Evolutionary conservation across 2,888 invertebrate genomes (phyloP), one percentile per base, ranked within the genome.

Genomic region (Torymus texanus): DNA sequence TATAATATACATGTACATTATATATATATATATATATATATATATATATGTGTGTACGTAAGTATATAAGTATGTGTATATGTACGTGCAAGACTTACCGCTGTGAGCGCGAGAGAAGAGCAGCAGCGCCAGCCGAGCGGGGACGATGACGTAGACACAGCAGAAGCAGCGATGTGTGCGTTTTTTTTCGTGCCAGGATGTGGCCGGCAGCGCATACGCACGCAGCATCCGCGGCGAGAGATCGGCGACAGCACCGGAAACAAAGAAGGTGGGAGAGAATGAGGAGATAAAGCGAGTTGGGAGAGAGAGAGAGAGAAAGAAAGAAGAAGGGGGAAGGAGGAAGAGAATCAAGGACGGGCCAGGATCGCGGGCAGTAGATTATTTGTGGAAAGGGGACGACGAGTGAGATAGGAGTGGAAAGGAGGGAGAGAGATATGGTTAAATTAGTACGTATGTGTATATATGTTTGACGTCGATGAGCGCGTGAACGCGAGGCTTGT

Each of bases 1-100:
- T n/a, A n/a, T n/a, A n/a, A n/a, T n/a, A n/a, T n/a, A n/a, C n/a
- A n/a, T n/a, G n/a, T n/a, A n/a, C n/a, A n/a, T n/a, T n/a, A n/a
- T n/a, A n/a, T n/a, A n/a, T n/a, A n/a, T n/a, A n/a, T n/a, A 29
- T 62, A 61, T 61, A 56, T 0, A 51, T 2, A 12, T 10, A 63
- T 53, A 50, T 13, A 51, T 2, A 2, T 63, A 68, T 11, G n/a
- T n/a, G n/a, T n/a, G n/a, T n/a, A n/a, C n/a, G n/a, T n/a, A n/a
- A n/a, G n/a, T n/a, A n/a, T n/a, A n/a, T n/a, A n/a, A n/a, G n/a
- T n/a, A n/a, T n/a, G n/a, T n/a, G n/a, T n/a, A n/a, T n/a, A n/a
- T n/a, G n/a, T n/a, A n/a, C 16, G 51, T 56, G 73, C 16, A 29
- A 73, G 66, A 80, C 80, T 80, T 80, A 80, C 80, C 80, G 76